Conservation (phyloP, 1,140 invertebrate species). For the Leptopilina boulardi region DNA sequence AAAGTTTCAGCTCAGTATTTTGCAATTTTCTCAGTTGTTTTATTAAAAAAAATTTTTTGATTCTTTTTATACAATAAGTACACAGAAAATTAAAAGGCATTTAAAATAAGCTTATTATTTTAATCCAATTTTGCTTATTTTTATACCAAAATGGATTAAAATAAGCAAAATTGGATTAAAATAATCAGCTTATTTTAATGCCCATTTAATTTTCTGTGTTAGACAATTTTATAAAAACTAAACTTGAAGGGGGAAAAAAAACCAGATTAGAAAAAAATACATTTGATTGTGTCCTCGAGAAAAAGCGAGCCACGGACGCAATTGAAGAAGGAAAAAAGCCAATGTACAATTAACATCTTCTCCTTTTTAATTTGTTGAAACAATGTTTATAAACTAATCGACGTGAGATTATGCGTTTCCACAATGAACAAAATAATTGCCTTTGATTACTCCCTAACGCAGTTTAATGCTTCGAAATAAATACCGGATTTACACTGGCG, state of each 20-base stretch:
- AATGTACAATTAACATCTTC: slow-evolving; percentile 22
- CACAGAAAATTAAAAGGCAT: no score
- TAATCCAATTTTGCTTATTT: no score
- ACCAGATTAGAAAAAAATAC: no score
- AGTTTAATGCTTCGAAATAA: slow-evolving; percentile 22
- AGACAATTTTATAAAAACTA: no score
- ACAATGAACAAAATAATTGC: slow-evolving; percentile 16
- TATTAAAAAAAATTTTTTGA: neutral
- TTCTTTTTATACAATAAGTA: no score
- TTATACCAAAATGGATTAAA: no score
- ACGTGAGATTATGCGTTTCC: slow-evolving; percentile 30
- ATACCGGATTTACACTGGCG: slow-evolving; percentile 1
- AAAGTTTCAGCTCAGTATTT: neutral
- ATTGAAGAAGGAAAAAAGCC: slow-evolving; percentile 1
- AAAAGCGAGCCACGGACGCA: slow-evolving; percentile 31
- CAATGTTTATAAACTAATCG: slow-evolving; percentile 41
- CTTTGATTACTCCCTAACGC: slow-evolving; percentile 10
- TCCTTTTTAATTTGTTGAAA: slow-evolving; percentile 32
- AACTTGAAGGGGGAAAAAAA: no score
- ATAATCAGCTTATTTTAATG: no score
- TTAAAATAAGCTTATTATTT: no score
- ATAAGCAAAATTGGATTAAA: no score
- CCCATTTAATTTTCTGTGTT: no score
- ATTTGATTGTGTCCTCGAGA: slow-evolving; percentile 32
- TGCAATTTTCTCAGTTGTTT: neutral